phyloP scores from a whole-genome alignment of 2,797 vertebrate genomes.

The Pempheris klunzingeri region DNA sequence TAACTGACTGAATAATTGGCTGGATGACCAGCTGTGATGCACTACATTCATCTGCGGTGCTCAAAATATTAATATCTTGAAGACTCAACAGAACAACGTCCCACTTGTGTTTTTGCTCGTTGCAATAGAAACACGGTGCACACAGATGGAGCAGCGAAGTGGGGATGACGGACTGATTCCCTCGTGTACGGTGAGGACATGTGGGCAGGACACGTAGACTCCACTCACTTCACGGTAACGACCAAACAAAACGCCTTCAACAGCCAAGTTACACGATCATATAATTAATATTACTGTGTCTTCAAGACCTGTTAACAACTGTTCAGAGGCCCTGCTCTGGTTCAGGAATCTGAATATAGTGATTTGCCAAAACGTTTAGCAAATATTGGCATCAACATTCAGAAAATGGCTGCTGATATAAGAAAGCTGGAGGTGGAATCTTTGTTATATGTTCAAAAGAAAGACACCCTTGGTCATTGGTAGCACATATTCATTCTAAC shows the following conservation, averaged over 20 bases:
- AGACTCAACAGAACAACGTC: not conserved
- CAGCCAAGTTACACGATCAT: not conserved
- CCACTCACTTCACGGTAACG: not conserved
- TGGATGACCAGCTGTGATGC: not conserved
- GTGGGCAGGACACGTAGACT: not conserved
- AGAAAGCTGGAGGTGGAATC: not conserved
- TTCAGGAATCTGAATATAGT: not conserved
- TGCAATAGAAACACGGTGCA: not conserved
- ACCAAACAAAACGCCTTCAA: not conserved
- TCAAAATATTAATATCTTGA: not conserved
- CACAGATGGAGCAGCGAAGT: not conserved
- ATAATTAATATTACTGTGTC: not conserved
- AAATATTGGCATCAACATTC: not conserved
- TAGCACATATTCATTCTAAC: not conserved
- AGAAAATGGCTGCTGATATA: not conserved
- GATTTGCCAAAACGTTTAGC: not conserved
- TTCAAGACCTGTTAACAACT: not conserved
- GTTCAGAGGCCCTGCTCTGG: not conserved
- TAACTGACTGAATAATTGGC: not conserved
- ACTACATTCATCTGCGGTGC: not conserved
- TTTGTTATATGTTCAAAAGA: not conserved
- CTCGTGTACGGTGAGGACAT: not conserved
- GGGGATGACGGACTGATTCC: not conserved
- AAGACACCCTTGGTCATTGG: not conserved
- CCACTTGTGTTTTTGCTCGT: not conserved